A percentile compares a stretch with the other conserved stretches of the same genome.
phyloP scores from a whole-genome alignment of 2,888 invertebrate genomes.

The Euproctis similis region DNA sequence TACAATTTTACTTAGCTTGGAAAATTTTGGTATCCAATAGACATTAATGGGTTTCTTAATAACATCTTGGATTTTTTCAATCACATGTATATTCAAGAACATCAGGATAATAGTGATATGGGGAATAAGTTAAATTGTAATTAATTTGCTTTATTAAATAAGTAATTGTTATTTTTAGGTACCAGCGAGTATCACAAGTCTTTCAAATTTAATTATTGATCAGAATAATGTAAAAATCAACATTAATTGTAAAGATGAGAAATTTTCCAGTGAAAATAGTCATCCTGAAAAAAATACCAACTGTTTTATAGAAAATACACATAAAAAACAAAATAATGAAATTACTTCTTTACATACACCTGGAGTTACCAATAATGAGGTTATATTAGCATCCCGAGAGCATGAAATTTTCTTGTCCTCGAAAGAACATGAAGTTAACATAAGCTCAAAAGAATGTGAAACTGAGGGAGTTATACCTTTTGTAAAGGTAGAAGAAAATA shows the following conservation, averaged over 20 bases:
- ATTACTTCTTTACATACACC: not conserved
- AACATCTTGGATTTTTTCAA: not conserved
- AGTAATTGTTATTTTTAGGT: too few relatives aligned
- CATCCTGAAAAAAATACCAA: not conserved
- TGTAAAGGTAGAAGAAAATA: conserved; percentile 31
- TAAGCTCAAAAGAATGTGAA: not conserved
- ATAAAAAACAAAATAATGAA: not conserved
- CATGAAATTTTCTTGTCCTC: not conserved
- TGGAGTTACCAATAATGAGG: not conserved
- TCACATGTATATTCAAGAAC: not conserved
- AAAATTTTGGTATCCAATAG: not conserved
- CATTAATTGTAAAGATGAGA: not conserved
- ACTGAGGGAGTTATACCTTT: conserved; percentile 15
- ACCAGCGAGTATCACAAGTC: not conserved
- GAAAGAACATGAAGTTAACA: not conserved
- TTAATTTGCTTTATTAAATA: too few relatives aligned
- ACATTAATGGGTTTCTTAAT: not conserved
- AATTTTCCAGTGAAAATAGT: not conserved
- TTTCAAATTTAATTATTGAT: conserved; percentile 3
- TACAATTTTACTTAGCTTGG: not conserved
- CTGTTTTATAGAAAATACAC: not conserved
- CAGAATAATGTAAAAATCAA: too few relatives aligned
- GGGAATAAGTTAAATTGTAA: not conserved
- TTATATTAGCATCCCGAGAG: not conserved
- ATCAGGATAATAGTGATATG: not conserved